Conservation (phyloP, 2,113 vertebrate genomes). For the Corythornis madagascariensis region DNA sequence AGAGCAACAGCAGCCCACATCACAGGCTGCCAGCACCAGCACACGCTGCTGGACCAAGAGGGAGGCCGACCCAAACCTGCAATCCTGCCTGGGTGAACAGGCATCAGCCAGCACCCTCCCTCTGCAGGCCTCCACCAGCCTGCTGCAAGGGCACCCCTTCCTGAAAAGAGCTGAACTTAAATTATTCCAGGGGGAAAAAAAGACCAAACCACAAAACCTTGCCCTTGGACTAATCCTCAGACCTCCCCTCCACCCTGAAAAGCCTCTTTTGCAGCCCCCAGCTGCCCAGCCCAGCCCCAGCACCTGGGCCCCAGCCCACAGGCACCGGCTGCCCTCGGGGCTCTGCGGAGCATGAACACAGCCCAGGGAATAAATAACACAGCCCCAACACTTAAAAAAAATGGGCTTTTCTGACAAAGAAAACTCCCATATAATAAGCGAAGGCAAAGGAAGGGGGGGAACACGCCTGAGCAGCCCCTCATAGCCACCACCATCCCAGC, state of each 20-base stretch:
- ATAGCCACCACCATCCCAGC: not conserved
- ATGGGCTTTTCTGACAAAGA: not conserved
- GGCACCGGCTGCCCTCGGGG: not conserved
- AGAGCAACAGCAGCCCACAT: not conserved
- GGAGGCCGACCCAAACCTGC: not conserved
- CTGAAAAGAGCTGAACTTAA: slow-evolving; percentile 13
- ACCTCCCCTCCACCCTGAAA: slow-evolving; percentile 2
- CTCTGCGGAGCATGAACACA: not conserved
- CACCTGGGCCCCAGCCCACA: slow-evolving; percentile 22
- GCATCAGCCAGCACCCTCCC: not conserved
- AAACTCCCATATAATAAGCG: not conserved
- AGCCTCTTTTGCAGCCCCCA: slow-evolving; percentile 32
- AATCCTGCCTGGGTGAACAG: not conserved
- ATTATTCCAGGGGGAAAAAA: slow-evolving; percentile 35
- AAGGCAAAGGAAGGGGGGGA: not conserved
- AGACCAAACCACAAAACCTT: not conserved
- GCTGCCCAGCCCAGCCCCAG: not conserved
- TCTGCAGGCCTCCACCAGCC: slow-evolving; percentile 60
- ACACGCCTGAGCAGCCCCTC: not conserved
- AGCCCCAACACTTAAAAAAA: not conserved
- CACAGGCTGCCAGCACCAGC: not conserved
- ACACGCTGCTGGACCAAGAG: not conserved
- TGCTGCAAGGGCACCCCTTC: slow-evolving; percentile 33
- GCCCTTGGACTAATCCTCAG: slow-evolving; percentile 8
- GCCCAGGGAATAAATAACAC: not conserved